A percentile compares a stretch with the other conserved stretches of the same genome.
phyloP scores from a whole-genome alignment of 2,113 vertebrate genomes.

The Cinclus mexicanus region DNA sequence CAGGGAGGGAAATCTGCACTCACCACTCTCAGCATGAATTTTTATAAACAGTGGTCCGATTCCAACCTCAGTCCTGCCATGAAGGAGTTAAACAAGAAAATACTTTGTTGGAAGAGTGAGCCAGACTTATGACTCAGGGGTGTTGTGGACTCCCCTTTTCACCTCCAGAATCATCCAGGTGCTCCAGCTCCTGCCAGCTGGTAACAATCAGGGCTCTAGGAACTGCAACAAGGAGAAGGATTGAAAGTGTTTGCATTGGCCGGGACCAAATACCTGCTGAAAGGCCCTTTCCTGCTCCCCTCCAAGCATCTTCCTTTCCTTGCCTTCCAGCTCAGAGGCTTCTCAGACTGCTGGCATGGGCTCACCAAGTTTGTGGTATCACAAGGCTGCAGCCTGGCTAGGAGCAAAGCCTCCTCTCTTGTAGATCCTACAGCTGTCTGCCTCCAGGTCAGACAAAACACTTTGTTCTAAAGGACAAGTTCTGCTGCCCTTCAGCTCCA shows the following conservation, averaged over 20 bases:
- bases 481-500: not conserved
- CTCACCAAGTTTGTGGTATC: not conserved
- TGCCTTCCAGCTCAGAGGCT: not conserved
- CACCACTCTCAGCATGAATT: not conserved
- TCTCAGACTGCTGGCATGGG: accelerated
- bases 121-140: not conserved
- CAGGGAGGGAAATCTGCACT: not conserved
- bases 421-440: not conserved
- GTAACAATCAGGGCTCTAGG: not conserved
- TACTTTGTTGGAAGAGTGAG: not conserved
- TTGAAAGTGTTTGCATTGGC: not conserved
- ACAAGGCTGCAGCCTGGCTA: not conserved
- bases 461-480: not conserved
- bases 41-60: not conserved
- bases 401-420: not conserved
- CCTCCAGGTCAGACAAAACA: not conserved
- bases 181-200: not conserved
- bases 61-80: not conserved
- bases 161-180: not conserved
- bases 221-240: not conserved
- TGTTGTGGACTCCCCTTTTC: not conserved
- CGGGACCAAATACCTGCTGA: not conserved
- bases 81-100: not conserved
- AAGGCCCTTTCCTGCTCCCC: not conserved
- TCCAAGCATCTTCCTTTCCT: not conserved